phyloP scores from a whole-genome alignment of 2,888 invertebrate genomes.

The Caenorhabditis japonica region DNA sequence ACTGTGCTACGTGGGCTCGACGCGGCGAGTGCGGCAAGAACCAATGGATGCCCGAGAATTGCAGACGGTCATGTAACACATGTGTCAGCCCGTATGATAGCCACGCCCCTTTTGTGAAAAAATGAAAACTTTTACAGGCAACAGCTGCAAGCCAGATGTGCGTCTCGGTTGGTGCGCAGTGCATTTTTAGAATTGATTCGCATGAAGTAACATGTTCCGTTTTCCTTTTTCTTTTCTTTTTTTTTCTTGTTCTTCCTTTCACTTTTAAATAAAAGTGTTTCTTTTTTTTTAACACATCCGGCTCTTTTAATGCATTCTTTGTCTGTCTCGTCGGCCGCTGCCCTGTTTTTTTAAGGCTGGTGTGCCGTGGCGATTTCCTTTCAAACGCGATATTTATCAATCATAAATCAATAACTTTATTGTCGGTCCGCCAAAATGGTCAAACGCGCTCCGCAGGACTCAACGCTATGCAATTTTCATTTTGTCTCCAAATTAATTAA shows the following conservation, averaged over 20 bases:
- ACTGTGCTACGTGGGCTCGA: slow-evolving; percentile 60
- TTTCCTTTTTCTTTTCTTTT: neutral
- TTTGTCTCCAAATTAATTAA: too few relatives aligned
- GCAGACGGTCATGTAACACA: slow-evolving; percentile 58
- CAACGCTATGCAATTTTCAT: too few relatives aligned
- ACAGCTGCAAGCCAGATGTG: slow-evolving; percentile 44
- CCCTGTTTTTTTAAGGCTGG: too few relatives aligned
- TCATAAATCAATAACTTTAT: too few relatives aligned
- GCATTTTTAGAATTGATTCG: slow-evolving; percentile 40
- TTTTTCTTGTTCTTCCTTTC: neutral
- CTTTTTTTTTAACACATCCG: too few relatives aligned
- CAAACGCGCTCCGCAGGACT: too few relatives aligned
- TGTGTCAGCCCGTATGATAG: slow-evolving; percentile 44
- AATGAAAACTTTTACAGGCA: slow-evolving; percentile 31
- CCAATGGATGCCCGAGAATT: slow-evolving; percentile 64
- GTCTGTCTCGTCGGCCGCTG: neutral
- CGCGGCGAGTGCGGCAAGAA: slow-evolving; percentile 66
- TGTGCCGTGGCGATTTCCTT: too few relatives aligned
- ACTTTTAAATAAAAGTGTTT: too few relatives aligned
- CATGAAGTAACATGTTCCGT: slow-evolving; percentile 25
- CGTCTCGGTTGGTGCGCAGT: slow-evolving; percentile 26
- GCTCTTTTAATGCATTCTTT: neutral
- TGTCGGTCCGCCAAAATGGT: too few relatives aligned
- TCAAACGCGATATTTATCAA: too few relatives aligned
- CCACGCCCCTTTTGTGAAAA: neutral